Evolutionary conservation across 1,140 invertebrate genomes (phyloP), one percentile per base, ranked within the genome.

Genomic region (Microplitis demolitor): DNA sequence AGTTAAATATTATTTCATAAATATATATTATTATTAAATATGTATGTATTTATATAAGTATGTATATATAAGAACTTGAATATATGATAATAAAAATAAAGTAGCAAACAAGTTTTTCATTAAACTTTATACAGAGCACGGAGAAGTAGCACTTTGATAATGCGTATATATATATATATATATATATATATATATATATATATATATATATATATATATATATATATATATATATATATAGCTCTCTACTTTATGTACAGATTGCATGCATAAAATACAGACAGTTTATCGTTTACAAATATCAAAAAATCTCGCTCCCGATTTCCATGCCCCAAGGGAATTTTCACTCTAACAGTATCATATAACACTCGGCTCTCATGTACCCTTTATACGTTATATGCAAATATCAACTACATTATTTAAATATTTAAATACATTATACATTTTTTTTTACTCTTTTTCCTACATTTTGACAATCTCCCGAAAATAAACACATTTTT

Each of bases 241-340:
- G 24, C 45, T 68, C 13, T 34, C 64, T 73, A 67, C 51, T 73
- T 50, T 78, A 78, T 78, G 62, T 78, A 78, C 77, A 78, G 66
- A 72, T 66, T 16, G 74, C 77, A 78, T 78, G 76, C 76, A 78
- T 73, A 68, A 72, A 58, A 77, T 74, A 77, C 73, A 68, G 74
- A 78, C 74, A 77, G 62, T 70, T 78, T 78, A 77, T 78, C 51
- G 72, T 72, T 76, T 75, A 78, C 70, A 73, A 71, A 78, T 78
- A 78, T 78, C 66, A 78, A 78, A 78, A 78, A 35, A 35, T 33
- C 11, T 61, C 60, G 33, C 11, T 35, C 16, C 3, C 33, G 60
- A 61, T 61, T 61, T 61, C 53, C 53, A 24, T 24, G 24, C 53
- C 53, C 24, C 53, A 56, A 51, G 39, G 39, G 39, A 45, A 45